These are phyloP conservation scores for Chrysodeixis includens DNA, from an alignment of 2,888 invertebrate genomes.

Conservation along the genomic window DNA sequence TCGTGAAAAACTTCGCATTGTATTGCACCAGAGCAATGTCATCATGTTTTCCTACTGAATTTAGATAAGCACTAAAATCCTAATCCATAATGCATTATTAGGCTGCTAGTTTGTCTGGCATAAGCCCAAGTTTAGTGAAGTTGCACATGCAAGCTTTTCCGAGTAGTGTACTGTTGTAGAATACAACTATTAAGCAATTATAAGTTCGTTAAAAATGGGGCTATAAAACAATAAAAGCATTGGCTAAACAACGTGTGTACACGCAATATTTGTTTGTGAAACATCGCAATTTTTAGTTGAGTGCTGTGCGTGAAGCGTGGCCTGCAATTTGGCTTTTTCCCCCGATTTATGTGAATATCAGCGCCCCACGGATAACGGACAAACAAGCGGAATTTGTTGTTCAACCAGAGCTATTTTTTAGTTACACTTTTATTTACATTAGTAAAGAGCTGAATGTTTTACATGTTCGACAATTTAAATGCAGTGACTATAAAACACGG, in stretches of 20 bases:
- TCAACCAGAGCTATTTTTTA: constrained; percentile 80
- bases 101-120: constrained; percentile 67
- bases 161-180: constrained; percentile 53
- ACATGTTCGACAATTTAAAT: constrained; percentile 53
- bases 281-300: constrained; percentile 85
- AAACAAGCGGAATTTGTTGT: constrained; percentile 85
- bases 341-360: constrained; percentile 86
- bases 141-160: constrained; percentile 62
- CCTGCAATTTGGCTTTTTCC: constrained; percentile 86
- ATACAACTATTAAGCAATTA: constrained; percentile 66
- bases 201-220: constrained; percentile 60
- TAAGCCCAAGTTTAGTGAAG: constrained; percentile 65
- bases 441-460: constrained; percentile 76
- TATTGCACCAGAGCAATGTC: constrained; percentile 59
- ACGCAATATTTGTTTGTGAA: constrained; percentile 82
- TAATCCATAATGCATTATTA: constrained; percentile 74
- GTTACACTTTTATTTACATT: constrained; percentile 79
- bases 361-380: constrained; percentile 81
- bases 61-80: constrained; percentile 66
- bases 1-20: constrained; percentile 63
- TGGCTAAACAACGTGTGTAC: constrained; percentile 72
- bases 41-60: constrained; percentile 65
- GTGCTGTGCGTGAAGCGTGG: constrained; percentile 81
- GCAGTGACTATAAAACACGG: constrained; percentile 20
- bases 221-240: constrained; percentile 72